Conservation (phyloP, 2,797 vertebrate genomes). For the Lithobates sylvaticus region DNA sequence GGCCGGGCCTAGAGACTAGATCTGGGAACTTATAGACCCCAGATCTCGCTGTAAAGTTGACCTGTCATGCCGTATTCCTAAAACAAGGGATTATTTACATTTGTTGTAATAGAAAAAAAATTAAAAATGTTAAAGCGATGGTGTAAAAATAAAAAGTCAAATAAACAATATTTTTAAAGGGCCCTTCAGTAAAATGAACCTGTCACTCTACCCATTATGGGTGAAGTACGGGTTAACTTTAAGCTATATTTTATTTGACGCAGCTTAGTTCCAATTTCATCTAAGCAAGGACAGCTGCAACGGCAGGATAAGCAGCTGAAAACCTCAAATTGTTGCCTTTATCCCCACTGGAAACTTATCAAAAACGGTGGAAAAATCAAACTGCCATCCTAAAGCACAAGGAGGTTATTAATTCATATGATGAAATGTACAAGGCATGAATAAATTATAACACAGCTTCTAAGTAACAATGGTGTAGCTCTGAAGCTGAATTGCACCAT, state of each 20-base stretch:
- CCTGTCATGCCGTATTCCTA: no score
- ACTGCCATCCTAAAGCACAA: slow-evolving; percentile 27
- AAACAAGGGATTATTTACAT: no score
- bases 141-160: no score
- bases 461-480: background rate
- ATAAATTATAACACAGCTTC: slow-evolving; percentile 27
- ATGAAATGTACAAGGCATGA: slow-evolving; percentile 44
- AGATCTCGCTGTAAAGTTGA: no score
- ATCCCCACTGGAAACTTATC: slow-evolving; percentile 28
- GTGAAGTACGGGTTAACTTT: background rate
- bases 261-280: background rate
- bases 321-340: background rate
- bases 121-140: no score
- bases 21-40: no score
- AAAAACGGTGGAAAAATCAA: slow-evolving; percentile 42
- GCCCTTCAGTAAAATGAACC: no score
- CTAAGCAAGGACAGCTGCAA: background rate
- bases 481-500: background rate
- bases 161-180: no score
- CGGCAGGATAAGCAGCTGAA: background rate
- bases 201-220: background rate
- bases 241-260: background rate
- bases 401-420: slow-evolving; percentile 49
- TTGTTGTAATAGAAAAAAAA: no score
- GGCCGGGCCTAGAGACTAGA: no score